Percentiles rank a stretch among this genome's conserved stretches.
Evolutionary conservation across 2,797 vertebrate genomes (phyloP).

Genomic region (Gymnoscopelus braueri): DNA sequence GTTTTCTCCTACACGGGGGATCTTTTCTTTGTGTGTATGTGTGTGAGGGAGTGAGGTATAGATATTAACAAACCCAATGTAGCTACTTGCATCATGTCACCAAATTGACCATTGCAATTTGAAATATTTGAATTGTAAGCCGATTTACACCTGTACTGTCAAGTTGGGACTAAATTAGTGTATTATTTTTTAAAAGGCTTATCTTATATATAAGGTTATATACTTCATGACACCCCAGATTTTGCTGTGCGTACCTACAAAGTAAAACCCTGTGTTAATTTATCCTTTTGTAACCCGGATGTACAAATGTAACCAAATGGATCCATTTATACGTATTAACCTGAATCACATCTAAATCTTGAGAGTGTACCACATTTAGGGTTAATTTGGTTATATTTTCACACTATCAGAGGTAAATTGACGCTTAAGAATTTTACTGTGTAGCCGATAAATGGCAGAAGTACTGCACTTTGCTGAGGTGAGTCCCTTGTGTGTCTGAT

Average conservation of each 20-base stretch:
- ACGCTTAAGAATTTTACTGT: too few relatives aligned
- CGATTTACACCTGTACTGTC: constrained; percentile 13
- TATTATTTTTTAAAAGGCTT: constrained; percentile 15
- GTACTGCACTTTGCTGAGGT: constrained; percentile 50
- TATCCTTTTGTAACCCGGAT: too few relatives aligned
- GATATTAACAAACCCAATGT: constrained; percentile 22
- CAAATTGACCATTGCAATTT: constrained; percentile 12
- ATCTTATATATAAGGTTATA: constrained; percentile 20
- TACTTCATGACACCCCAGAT: neutral
- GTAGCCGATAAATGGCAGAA: constrained; percentile 14
- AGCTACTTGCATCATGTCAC: constrained; percentile 24
- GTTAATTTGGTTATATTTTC: too few relatives aligned
- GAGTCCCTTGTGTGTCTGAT: constrained; percentile 28
- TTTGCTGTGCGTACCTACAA: too few relatives aligned
- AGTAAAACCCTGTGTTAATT: too few relatives aligned
- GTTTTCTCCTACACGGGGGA: constrained; percentile 12
- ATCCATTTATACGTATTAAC: too few relatives aligned
- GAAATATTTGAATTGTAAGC: constrained; percentile 22
- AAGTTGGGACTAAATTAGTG: neutral
- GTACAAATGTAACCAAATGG: too few relatives aligned
- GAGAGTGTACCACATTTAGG: too few relatives aligned
- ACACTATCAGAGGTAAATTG: too few relatives aligned
- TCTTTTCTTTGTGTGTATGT: constrained; percentile 18
- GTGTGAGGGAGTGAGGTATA: neutral
- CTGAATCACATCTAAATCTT: too few relatives aligned